These are phyloP conservation scores for Aleiodes alternator DNA, from an alignment of 2,888 invertebrate species.

Conservation along the genomic window DNA sequence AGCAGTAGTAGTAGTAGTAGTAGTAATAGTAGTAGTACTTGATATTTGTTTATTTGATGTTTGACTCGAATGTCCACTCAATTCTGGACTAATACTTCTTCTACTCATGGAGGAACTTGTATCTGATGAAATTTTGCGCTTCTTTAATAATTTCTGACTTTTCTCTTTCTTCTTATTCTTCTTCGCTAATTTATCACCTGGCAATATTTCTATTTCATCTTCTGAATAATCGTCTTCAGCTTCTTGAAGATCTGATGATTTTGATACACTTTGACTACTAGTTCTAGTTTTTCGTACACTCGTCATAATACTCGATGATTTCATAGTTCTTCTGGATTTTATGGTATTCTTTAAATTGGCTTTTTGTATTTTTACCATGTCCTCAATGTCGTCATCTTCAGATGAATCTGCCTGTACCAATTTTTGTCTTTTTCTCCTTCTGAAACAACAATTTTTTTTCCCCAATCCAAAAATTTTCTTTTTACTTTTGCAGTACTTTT, in stretches of 20 bases:
- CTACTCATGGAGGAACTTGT: not conserved
- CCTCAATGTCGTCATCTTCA: conserved; percentile 52
- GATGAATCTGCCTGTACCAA: conserved; percentile 51
- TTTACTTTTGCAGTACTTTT: conserved; percentile 42
- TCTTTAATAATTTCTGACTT: not conserved
- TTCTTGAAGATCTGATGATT: not conserved
- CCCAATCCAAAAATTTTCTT: conserved; percentile 53
- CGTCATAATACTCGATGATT: not conserved
- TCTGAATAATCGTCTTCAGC: not conserved
- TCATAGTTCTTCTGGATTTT: not conserved
- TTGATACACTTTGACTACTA: not conserved
- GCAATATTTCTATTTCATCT: not conserved
- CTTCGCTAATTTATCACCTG: too few species aligned
- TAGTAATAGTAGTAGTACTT: not conserved
- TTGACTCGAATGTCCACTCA: not conserved
- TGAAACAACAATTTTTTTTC: conserved; percentile 64
- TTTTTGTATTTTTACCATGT: not conserved
- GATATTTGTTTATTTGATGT: not conserved
- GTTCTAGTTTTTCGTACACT: not conserved
- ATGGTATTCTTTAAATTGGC: not conserved
- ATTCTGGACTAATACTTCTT: conserved; percentile 2
- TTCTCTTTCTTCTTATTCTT: not conserved
- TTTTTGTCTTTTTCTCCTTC: conserved; percentile 61
- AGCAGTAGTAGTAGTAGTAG: not conserved
- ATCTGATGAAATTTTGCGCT: not conserved